A percentile compares a stretch with the other conserved stretches of the same genome.
Evolutionary conservation across 2,113 vertebrate species (phyloP).

Genomic region (Dermatemys mawii): DNA sequence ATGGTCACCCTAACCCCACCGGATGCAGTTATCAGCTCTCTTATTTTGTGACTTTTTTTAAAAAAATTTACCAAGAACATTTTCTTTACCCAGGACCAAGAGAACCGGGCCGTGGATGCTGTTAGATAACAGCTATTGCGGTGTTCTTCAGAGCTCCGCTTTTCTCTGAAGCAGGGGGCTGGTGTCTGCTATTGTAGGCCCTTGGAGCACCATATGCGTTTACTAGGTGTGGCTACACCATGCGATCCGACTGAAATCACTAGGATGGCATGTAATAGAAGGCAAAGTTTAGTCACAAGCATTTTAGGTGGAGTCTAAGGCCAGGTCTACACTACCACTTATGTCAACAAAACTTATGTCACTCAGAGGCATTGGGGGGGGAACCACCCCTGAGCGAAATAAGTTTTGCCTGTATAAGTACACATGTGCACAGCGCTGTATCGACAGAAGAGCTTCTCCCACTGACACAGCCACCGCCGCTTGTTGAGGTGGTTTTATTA

Average conservation of each 20-base stretch:
- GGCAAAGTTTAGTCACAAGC: not conserved
- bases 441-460: too few species aligned
- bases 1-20: rapidly evolving
- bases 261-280: not conserved
- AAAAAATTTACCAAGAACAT: not conserved
- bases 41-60: rapidly evolving
- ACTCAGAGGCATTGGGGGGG: too few species aligned
- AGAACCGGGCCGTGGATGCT: not conserved
- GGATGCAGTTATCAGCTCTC: not conserved
- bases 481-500: too few species aligned
- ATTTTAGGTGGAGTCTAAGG: not conserved
- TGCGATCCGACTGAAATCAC: not conserved
- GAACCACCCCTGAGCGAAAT: too few species aligned
- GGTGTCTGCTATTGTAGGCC: not conserved
- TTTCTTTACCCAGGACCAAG: not conserved
- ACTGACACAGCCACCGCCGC: too few species aligned
- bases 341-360: too few species aligned
- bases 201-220: not conserved
- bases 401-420: too few species aligned
- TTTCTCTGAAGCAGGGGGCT: constrained; percentile 1
- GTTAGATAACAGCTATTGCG: not conserved
- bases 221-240: not conserved
- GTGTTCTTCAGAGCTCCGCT: not conserved
- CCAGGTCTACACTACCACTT: too few species aligned
- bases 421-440: too few species aligned